Evolutionary conservation across 2,113 vertebrate genomes (phyloP).

Genomic region (Leuciscus idus): DNA sequence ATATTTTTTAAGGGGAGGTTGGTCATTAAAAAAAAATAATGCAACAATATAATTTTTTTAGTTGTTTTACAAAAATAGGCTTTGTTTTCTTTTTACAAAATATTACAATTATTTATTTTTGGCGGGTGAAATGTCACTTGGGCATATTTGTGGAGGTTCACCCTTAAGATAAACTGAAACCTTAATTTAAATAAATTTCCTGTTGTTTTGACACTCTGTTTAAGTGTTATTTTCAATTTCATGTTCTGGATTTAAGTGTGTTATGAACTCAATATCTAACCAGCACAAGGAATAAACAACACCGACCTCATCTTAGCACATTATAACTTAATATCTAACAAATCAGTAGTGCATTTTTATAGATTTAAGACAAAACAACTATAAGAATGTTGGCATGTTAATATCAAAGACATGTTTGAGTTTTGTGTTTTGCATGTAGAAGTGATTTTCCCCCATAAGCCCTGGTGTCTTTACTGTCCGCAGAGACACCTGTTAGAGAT

Average conservation of each 20-base stretch:
- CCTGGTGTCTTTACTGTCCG: constrained; percentile 66
- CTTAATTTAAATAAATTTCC: neutral
- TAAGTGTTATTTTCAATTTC: constrained; percentile 1
- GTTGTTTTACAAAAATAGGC: neutral
- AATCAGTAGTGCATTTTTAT: neutral
- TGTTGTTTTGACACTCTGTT: neutral
- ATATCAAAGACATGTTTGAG: constrained; percentile 53
- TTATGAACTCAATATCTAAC: neutral
- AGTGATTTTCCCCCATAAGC: constrained; percentile 60
- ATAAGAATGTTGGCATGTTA: constrained; percentile 42
- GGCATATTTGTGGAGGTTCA: neutral
- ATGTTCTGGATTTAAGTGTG: neutral
- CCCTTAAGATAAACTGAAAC: neutral
- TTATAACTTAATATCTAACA: neutral
- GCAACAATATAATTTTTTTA: neutral
- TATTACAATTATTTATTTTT: neutral
- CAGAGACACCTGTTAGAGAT: constrained; percentile 44
- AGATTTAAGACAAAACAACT: neutral
- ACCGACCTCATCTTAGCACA: neutral
- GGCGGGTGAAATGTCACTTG: neutral
- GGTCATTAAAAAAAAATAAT: neutral
- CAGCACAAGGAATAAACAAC: neutral
- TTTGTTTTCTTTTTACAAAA: neutral
- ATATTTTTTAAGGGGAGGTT: neutral
- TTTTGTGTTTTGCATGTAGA: constrained; percentile 44